These are phyloP conservation scores for Trilocha varians DNA, from an alignment of 2,888 invertebrate species.

Conservation along the genomic window DNA sequence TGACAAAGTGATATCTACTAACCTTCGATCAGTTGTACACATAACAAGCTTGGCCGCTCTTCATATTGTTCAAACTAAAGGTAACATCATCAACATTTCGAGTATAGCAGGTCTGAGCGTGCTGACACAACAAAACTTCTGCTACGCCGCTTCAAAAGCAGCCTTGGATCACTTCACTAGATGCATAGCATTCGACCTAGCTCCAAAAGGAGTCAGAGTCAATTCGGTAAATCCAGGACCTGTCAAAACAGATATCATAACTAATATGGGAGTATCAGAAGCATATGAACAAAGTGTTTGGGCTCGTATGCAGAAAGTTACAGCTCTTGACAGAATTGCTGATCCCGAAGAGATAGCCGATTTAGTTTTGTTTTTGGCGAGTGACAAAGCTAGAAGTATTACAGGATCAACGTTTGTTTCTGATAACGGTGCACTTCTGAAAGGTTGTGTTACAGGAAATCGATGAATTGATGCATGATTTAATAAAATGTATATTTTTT, in stretches of 20 bases:
- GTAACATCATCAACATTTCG: conserved; percentile 17
- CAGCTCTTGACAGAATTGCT: conserved; percentile 86
- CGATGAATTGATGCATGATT: neutral
- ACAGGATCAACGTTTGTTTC: conserved; percentile 4
- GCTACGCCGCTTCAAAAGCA: conserved; percentile 80
- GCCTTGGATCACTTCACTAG: conserved; percentile 82
- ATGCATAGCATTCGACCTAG: conserved; percentile 78
- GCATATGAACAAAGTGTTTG: conserved; percentile 33
- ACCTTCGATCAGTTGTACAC: conserved; percentile 20
- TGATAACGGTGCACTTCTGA: conserved; percentile 4
- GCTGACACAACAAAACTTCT: neutral
- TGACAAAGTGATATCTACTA: conserved; percentile 20
- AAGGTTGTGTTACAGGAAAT: neutral
- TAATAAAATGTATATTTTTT: too few relatives aligned
- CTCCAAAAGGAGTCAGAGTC: conserved; percentile 72
- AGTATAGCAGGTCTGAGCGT: conserved; percentile 4
- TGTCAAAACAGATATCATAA: conserved; percentile 46
- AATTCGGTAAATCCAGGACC: conserved; percentile 84
- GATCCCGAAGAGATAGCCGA: conserved; percentile 33
- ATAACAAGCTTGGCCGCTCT: conserved; percentile 23
- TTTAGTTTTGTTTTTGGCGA: conserved; percentile 21
- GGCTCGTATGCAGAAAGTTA: conserved; percentile 81
- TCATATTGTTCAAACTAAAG: conserved; percentile 20
- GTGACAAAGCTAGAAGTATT: conserved; percentile 19
- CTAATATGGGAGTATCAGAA: conserved; percentile 30